These are phyloP conservation scores for Cebidichthys violaceus DNA, from an alignment of 2,113 vertebrate genomes.

Conservation along the genomic window DNA sequence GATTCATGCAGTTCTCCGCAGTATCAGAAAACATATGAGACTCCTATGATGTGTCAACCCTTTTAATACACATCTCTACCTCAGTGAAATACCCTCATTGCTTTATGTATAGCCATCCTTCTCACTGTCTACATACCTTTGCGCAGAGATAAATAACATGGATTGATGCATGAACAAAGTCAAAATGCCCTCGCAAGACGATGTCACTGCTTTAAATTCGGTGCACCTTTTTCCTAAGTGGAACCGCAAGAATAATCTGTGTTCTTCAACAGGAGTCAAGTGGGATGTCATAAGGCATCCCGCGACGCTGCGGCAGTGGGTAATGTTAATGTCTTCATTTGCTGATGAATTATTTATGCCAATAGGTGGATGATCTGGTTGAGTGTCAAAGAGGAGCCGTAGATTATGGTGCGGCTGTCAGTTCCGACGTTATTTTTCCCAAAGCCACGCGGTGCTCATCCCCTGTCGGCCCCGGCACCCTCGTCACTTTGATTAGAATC, in stretches of 20 bases:
- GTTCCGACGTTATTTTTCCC: conserved; percentile 33
- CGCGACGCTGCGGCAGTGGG: not conserved
- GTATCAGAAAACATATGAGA: not conserved
- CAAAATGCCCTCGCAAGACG: conserved; percentile 13
- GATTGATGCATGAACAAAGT: conserved; percentile 30
- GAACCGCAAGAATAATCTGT: conserved; percentile 32
- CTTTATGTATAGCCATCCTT: not conserved
- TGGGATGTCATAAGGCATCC: conserved; percentile 41
- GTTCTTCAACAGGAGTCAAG: conserved; percentile 54
- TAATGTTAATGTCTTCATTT: conserved; percentile 53
- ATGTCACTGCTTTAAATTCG: conserved; percentile 33
- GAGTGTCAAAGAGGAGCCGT: conserved; percentile 58
- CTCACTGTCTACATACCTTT: not conserved
- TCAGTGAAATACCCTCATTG: not conserved
- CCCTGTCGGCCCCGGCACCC: conserved; percentile 26
- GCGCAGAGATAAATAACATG: not conserved
- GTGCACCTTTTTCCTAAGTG: conserved; percentile 21
- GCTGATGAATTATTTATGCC: conserved; percentile 66
- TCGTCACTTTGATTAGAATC: conserved; percentile 68
- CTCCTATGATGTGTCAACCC: not conserved
- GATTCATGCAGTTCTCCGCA: not conserved
- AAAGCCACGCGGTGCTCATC: conserved; percentile 35
- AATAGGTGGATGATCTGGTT: conserved; percentile 57
- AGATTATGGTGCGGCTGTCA: conserved; percentile 52
- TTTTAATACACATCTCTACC: not conserved